Evolutionary conservation across 2,113 vertebrate species (phyloP).

Genomic region (Salvator merianae): DNA sequence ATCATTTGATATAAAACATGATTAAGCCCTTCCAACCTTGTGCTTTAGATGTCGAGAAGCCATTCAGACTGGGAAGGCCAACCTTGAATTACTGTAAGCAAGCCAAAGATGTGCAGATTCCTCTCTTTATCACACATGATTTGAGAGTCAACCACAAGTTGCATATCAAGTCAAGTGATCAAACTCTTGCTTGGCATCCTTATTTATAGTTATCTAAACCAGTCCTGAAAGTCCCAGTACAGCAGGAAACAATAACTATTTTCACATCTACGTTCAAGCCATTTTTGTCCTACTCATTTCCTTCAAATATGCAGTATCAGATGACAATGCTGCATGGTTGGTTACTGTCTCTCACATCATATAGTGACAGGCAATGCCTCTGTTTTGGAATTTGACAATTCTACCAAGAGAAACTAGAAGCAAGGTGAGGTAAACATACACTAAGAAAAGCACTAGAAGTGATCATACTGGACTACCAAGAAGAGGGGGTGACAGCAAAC

Average conservation of each 20-base stretch:
- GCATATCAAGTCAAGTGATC: background rate
- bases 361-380: background rate
- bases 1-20: background rate
- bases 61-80: background rate
- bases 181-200: background rate
- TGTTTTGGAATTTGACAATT: background rate
- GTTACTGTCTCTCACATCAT: background rate
- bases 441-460: constrained; percentile 29
- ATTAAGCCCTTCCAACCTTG: background rate
- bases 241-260: background rate
- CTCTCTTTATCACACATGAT: background rate
- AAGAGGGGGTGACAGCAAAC: no score
- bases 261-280: no score
- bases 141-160: background rate
- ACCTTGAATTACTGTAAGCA: no score
- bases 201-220: background rate
- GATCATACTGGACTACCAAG: no score
- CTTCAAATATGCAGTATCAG: background rate
- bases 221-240: background rate
- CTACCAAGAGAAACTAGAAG: background rate
- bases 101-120: background rate
- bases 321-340: background rate
- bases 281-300: no score
- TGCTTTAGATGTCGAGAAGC: background rate
- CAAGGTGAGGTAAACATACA: background rate